phyloP scores from a whole-genome alignment of 2,113 vertebrate species.

The Chlorodrepanis virens region DNA sequence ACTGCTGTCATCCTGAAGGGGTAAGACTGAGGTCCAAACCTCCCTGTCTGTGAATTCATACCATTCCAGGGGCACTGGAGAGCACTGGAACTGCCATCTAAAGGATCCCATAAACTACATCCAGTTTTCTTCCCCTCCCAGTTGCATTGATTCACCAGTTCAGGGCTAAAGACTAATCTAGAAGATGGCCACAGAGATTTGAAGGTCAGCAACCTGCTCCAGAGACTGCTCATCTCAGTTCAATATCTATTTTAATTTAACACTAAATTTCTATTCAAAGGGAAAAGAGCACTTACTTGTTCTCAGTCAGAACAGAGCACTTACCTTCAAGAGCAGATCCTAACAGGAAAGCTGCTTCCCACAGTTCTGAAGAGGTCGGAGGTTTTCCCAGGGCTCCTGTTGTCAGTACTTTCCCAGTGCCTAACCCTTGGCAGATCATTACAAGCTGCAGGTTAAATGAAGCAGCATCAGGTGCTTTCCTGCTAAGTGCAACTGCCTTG shows the following conservation, averaged over 20 bases:
- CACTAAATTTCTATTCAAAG: background rate
- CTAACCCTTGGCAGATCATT: background rate
- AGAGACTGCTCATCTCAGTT: background rate
- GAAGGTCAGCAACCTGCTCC: background rate
- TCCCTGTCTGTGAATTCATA: background rate
- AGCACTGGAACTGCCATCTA: background rate
- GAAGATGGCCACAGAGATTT: background rate
- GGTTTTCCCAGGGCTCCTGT: background rate
- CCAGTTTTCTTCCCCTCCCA: background rate
- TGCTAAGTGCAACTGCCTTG: background rate
- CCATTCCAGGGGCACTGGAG: background rate
- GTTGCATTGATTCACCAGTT: rapidly evolving
- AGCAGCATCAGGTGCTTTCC: background rate
- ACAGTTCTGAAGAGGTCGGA: background rate
- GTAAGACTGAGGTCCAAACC: background rate
- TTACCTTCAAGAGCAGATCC: background rate
- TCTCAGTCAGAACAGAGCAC: background rate
- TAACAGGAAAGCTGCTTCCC: background rate
- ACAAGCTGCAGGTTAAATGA: background rate
- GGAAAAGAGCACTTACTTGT: background rate
- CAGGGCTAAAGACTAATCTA: background rate
- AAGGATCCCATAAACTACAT: background rate
- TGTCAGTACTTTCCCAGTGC: background rate
- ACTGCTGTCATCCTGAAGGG: background rate
- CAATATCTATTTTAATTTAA: background rate